Base-by-base conservation (phyloP, 2,113 vertebrate species). In the Muntiacus reevesi region DNA sequence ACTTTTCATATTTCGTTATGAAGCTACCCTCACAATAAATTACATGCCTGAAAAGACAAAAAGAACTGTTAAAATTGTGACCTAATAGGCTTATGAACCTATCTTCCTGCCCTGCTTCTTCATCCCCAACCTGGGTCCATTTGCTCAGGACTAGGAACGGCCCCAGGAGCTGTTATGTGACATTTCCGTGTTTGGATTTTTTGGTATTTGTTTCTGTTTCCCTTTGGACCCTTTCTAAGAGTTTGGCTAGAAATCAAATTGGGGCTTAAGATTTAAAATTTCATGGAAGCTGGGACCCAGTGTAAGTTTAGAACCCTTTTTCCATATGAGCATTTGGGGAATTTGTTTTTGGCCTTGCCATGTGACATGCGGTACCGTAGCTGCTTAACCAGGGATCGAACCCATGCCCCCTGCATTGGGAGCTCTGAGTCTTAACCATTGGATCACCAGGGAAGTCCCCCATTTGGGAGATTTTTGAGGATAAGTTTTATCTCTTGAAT, bases 121-220 rank as follows among this genome's bases (percentile, higher is more conserved):
- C 15, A 54, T 40, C 19, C 30, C 21, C 17, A 7, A 21, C 28
- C 25, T 71, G 14, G 11, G 21, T 33, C 64, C 78, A 45, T 23
- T 45, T 25, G 78, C 19, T 55, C 9, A 25, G 23, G 40, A 87
- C 47, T 57, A 52, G 12, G 15, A 30, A 88, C 14, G 76, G 50
- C 57, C 43, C 54, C 62, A 36, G 17, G 47, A 84, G n/a, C 64
- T 5, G 17, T 36, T 86, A 92, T 74, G 5, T 50, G n/a, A 90
- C 27, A 79, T 81, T 89, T 36, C 13, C 15, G 0, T 91, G 60
- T 87, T 95, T 87, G 36, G 47, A 52, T 86, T 87, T 97, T 36
- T 82, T 96, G 50, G 23, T 95, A 89, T 82, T 47, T 95, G 30
- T 93, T 95, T 97, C 81, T 95, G 1, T 93, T 94, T 94, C 19